Base-by-base conservation (phyloP, 1,140 invertebrate genomes). In the Artemia franciscana region DNA sequence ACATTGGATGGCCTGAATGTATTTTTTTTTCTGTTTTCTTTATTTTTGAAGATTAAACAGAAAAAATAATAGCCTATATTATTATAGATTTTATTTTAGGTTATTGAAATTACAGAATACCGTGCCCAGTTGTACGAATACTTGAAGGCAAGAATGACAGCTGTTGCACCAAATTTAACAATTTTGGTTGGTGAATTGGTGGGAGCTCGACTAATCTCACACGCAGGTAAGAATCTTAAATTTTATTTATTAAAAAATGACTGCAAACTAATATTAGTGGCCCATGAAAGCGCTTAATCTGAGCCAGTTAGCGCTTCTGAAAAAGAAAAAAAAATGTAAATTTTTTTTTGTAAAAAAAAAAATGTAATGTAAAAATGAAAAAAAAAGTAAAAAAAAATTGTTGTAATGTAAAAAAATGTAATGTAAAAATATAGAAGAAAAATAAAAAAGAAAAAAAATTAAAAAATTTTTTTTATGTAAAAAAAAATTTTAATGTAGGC, bases 121-220 rank as follows among this genome's bases (percentile, higher is more conserved):
- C 78, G 86, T 63, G 71, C 77, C 26, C 82, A 87, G 69, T 71
- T 91, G 23, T 86, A 88, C 67, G 89, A 95, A 64, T 99, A 99
- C 72, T 76, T 99, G 9, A 92, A 91, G 70, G 85, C 91, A 51
- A 78, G 94, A 67, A 99, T 99, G 96, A 84, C 87, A 79, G 91
- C 92, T 0, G 87, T 99, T 75, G 94, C 96, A 0, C 96, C 96
- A 3, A 98, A 99, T 77, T 72, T 99, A 5, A 92, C 92, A 0
- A 82, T 93, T 21, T 74, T 98, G 3, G 87, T 98, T 7, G 95
- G 95, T 25, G 94, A 98, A 71, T 78, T 96, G 24, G 90, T 98
- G 21, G 95, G 94, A 4, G 94, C 95, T 2, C 76, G 94, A 63
- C 75, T 98, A 1, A 97, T 98, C 69, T 85, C 93, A 3, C 91